Evolutionary conservation across 1,140 invertebrate genomes (phyloP).

Genomic region (Planococcus citri): DNA sequence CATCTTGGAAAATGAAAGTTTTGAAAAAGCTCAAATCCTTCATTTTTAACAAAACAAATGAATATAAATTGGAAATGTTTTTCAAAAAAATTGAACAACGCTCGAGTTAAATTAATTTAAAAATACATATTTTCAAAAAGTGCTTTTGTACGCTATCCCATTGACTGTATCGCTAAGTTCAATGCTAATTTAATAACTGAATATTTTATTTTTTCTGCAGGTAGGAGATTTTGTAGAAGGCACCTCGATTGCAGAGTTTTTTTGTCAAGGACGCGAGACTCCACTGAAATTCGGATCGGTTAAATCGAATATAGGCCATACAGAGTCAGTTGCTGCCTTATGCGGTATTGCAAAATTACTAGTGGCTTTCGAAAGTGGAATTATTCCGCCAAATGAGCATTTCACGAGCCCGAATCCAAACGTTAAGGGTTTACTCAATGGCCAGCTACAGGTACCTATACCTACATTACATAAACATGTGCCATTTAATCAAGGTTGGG

Average conservation of each 20-base stretch:
- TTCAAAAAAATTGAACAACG: too few relatives aligned
- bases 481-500: too few relatives aligned
- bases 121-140: too few relatives aligned
- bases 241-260: constrained; percentile 25
- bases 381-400: constrained; percentile 53
- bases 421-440: constrained; percentile 73
- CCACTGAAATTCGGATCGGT: constrained; percentile 57
- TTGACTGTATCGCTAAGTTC: too few relatives aligned
- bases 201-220: too few relatives aligned
- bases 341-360: constrained; percentile 42
- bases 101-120: too few relatives aligned
- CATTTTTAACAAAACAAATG: too few relatives aligned
- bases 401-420: constrained; percentile 39
- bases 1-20: too few relatives aligned
- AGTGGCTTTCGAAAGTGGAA: constrained; percentile 43
- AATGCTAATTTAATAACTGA: too few relatives aligned
- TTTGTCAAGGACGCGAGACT: constrained; percentile 30
- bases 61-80: too few relatives aligned
- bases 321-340: constrained; percentile 50
- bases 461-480: neutral
- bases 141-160: too few relatives aligned
- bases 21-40: too few relatives aligned
- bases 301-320: constrained; percentile 63
- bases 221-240: constrained; percentile 23
- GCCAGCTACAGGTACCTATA: constrained; percentile 34